Conservation (phyloP, 2,113 vertebrate species). For the Abramis brama region DNA sequence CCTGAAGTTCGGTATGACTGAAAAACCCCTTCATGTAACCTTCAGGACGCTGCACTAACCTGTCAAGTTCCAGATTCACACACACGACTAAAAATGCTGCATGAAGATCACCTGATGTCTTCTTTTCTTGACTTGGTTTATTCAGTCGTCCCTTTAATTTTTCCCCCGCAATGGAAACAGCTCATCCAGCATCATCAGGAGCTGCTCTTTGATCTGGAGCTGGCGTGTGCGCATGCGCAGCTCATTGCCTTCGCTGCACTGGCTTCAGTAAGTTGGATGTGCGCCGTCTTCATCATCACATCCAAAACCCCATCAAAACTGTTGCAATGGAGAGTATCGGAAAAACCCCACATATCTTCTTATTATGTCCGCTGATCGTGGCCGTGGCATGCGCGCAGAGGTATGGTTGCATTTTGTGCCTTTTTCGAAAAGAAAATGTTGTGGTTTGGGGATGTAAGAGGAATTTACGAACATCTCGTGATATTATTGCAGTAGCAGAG, state of each 20-base stretch:
- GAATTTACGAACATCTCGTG: conserved; percentile 52
- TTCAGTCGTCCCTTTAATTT: conserved; percentile 85
- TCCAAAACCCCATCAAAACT: conserved; percentile 86
- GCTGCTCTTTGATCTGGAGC: conserved; percentile 96
- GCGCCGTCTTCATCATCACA: conserved; percentile 90
- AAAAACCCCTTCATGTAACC: conserved; percentile 16
- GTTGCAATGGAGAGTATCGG: conserved; percentile 97
- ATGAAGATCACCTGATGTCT: conserved; percentile 41
- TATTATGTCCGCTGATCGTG: conserved; percentile 89
- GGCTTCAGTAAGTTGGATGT: conserved; percentile 99
- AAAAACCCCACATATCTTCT: conserved; percentile 91
- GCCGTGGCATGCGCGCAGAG: conserved; percentile 91
- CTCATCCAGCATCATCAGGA: conserved; percentile 90
- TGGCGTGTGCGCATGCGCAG: conserved; percentile 94
- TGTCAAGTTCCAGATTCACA: not conserved
- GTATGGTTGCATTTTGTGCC: conserved; percentile 69
- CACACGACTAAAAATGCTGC: conserved; percentile 19
- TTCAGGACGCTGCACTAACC: conserved; percentile 13
- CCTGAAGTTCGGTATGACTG: not conserved
- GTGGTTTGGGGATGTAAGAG: conserved; percentile 23
- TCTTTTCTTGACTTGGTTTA: conserved; percentile 56
- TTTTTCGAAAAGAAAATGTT: conserved; percentile 43
- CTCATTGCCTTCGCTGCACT: conserved; percentile 97
- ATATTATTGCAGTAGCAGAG: conserved; percentile 85
- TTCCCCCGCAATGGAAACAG: conserved; percentile 87